A percentile compares a stretch with the other conserved stretches of the same genome.
These are phyloP conservation scores for Xenentodon cancila DNA, from an alignment of 2,797 vertebrate genomes.

Conservation along the genomic window DNA sequence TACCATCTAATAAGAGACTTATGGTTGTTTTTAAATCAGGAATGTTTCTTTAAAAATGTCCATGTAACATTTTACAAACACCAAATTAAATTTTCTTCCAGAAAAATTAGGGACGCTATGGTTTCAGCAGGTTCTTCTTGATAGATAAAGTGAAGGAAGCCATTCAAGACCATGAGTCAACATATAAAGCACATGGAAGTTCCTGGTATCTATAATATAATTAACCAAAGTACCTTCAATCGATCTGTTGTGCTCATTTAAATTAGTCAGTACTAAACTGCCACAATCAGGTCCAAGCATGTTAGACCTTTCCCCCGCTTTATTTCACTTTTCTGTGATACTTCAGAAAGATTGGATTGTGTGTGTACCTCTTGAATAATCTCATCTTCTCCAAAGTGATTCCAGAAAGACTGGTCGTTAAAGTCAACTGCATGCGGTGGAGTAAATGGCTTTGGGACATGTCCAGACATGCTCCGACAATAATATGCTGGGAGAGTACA, in stretches of 20 bases:
- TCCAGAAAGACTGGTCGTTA: neutral
- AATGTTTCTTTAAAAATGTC: neutral
- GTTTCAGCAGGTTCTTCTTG: too few relatives aligned
- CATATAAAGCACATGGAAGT: too few relatives aligned
- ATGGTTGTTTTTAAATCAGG: neutral
- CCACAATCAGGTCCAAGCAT: neutral
- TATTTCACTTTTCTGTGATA: neutral
- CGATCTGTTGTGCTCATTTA: neutral
- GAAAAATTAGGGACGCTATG: too few relatives aligned
- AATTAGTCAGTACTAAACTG: slow-evolving; percentile 3
- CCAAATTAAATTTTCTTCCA: neutral
- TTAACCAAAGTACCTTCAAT: too few relatives aligned
- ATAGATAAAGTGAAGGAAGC: too few relatives aligned
- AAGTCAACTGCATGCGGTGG: neutral
- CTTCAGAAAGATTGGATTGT: slow-evolving; percentile 1
- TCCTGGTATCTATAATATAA: too few relatives aligned
- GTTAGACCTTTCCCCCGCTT: neutral
- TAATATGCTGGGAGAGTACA: neutral
- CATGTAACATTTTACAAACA: neutral
- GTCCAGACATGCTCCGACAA: slow-evolving; percentile 22
- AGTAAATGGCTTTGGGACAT: slow-evolving; percentile 11
- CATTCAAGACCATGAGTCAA: too few relatives aligned
- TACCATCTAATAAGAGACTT: too few relatives aligned
- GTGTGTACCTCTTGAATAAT: neutral
- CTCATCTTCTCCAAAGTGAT: neutral